These are phyloP conservation scores for Chromoteleia sp. DNA, from an alignment of 2,888 invertebrate species.

Conservation along the genomic window DNA sequence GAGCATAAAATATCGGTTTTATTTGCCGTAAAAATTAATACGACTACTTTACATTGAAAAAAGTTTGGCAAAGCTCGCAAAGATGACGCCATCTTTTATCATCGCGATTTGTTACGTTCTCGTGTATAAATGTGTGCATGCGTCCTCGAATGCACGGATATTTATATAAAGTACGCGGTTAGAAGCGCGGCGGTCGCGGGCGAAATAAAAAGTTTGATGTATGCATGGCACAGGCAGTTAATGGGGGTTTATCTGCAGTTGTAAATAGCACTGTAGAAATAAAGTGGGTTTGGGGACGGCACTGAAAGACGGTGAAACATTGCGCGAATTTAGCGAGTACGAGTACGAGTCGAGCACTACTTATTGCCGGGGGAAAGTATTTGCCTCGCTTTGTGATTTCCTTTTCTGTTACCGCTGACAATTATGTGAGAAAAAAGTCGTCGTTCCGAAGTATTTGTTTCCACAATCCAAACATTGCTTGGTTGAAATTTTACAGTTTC, in stretches of 20 bases:
- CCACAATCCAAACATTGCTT: no score
- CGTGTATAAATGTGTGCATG: conserved; percentile 3
- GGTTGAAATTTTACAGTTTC: no score
- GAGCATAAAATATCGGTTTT: no score
- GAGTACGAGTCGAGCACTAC: no score
- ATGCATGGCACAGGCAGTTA: conserved; percentile 56
- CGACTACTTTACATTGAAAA: conserved; percentile 19
- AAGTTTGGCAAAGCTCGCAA: conserved; percentile 31
- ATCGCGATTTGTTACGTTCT: conserved; percentile 34
- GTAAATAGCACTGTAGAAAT: conserved; percentile 63
- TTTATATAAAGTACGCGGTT: conserved; percentile 48
- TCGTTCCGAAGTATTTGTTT: no score
- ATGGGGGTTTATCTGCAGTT: conserved; percentile 67
- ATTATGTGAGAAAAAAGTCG: conserved; percentile 17
- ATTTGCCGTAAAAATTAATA: conserved; percentile 24
- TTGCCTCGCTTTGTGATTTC: conserved; percentile 32
- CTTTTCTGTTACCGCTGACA: conserved; percentile 2
- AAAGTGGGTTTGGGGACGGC: conserved; percentile 43
- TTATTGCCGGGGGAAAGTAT: conserved; percentile 40
- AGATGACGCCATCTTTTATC: conserved; percentile 45
- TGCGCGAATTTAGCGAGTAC: conserved; percentile 54
- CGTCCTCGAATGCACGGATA: conserved; percentile 9
- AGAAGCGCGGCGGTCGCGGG: conserved; percentile 26
- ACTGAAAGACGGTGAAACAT: conserved; percentile 63
- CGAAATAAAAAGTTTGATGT: conserved; percentile 63